Conservation (phyloP, 2,797 vertebrate species). For the Xerus rutilus region DNA sequence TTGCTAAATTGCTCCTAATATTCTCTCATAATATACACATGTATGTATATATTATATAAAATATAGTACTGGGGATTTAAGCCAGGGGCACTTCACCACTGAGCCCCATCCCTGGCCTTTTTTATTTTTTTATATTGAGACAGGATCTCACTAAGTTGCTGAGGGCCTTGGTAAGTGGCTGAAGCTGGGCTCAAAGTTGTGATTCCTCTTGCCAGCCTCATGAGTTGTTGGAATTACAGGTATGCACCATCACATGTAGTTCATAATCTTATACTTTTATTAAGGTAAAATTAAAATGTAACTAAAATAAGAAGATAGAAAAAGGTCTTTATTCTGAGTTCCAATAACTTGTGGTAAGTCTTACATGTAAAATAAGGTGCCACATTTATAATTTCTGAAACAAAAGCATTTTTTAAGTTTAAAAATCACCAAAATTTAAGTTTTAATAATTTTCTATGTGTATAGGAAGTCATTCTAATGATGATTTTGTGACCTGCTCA, state of each 20-base stretch:
- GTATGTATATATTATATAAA: background rate
- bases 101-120: too few species aligned
- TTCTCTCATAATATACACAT: background rate
- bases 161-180: too few species aligned
- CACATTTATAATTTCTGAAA: conserved; percentile 37
- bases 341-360: background rate
- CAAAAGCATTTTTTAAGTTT: background rate
- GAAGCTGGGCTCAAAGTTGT: too few species aligned
- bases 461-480: background rate
- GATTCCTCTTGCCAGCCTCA: too few species aligned
- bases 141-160: too few species aligned
- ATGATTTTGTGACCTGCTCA: background rate
- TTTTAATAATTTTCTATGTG: background rate
- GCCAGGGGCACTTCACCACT: too few species aligned
- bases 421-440: conserved; percentile 27
- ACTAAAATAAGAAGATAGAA: conserved; percentile 48
- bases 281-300: background rate
- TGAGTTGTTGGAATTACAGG: too few species aligned
- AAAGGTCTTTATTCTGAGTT: background rate
- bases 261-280: background rate
- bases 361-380: background rate
- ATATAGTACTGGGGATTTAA: too few species aligned
- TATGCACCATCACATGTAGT: too few species aligned
- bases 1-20: background rate
- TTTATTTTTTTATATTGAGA: too few species aligned